Evolutionary conservation across 2,888 invertebrate species (phyloP).

Genomic region (Epinotia bilunana): DNA sequence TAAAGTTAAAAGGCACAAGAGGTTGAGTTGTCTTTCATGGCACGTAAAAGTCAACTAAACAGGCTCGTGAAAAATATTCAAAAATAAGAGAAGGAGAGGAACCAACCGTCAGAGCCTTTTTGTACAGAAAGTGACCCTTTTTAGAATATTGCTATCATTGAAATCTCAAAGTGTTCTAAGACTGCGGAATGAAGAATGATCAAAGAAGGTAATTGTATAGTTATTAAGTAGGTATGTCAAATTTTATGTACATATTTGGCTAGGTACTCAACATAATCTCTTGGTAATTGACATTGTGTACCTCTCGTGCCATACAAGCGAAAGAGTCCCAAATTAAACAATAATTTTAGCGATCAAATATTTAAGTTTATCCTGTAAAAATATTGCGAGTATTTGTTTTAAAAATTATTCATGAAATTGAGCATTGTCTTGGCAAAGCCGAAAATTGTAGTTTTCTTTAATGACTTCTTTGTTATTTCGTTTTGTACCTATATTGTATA

Average conservation of each 20-base stretch:
- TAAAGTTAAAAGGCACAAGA: neutral
- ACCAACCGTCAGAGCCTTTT: neutral
- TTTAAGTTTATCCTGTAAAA: conserved; percentile 43
- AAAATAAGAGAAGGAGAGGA: neutral
- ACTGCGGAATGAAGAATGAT: conserved; percentile 53
- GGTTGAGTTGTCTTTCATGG: too few species aligned
- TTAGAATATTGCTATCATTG: conserved; percentile 13
- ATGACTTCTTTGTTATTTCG: conserved; percentile 70
- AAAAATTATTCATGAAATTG: conserved; percentile 30
- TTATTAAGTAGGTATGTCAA: conserved; percentile 49
- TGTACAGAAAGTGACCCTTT: neutral
- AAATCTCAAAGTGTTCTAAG: conserved; percentile 52
- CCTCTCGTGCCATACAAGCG: conserved; percentile 47
- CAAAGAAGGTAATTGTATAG: conserved; percentile 54
- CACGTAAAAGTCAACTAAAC: too few species aligned
- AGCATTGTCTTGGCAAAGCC: conserved; percentile 56
- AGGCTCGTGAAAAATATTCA: neutral
- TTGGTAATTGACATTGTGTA: conserved; percentile 48
- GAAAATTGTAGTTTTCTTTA: conserved; percentile 49
- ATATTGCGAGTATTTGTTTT: conserved; percentile 20
- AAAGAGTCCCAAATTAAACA: conserved; percentile 42
- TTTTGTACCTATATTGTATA: conserved; percentile 75
- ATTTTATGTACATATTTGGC: conserved; percentile 63
- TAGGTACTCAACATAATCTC: conserved; percentile 46
- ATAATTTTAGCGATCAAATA: conserved; percentile 54